Percentiles rank a stretch among this genome's conserved stretches.
These are phyloP conservation scores for Monoplex corrugatus DNA, from an alignment of 2,888 invertebrate genomes.

Conservation along the genomic window DNA sequence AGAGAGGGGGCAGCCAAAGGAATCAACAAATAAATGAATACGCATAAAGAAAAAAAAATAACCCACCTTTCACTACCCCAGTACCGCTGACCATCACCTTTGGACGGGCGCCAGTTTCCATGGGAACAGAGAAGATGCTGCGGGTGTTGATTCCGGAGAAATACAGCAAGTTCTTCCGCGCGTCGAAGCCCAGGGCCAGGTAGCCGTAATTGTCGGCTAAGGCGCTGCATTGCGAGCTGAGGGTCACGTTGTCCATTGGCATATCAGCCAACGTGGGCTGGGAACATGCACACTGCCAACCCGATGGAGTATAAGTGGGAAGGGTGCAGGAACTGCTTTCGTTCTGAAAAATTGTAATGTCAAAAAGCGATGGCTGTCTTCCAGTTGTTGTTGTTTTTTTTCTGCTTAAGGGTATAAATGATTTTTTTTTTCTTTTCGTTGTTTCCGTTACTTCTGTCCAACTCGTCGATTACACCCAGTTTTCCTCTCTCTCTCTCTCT, in stretches of 20 bases:
- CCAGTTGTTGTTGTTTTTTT: too few relatives aligned
- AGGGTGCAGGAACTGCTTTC: slow-evolving; percentile 81
- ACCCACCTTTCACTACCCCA: slow-evolving; percentile 73
- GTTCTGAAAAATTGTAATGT: slow-evolving; percentile 79
- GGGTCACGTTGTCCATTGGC: slow-evolving; percentile 70
- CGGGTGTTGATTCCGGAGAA: slow-evolving; percentile 74
- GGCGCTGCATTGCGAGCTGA: slow-evolving; percentile 82
- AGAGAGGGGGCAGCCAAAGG: too few relatives aligned
- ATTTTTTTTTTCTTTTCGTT: too few relatives aligned
- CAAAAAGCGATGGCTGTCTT: slow-evolving; percentile 29
- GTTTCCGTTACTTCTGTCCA: too few relatives aligned
- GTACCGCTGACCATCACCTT: slow-evolving; percentile 72
- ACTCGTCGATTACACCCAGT: too few relatives aligned
- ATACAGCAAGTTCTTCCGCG: slow-evolving; percentile 68
- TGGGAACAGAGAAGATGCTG: slow-evolving; percentile 70
- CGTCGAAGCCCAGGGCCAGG: slow-evolving; percentile 72
- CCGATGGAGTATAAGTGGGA: slow-evolving; percentile 74
- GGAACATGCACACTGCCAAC: slow-evolving; percentile 79
- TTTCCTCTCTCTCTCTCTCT: too few relatives aligned
- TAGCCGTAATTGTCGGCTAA: slow-evolving; percentile 63
- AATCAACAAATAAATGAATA: too few relatives aligned
- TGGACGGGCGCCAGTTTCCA: slow-evolving; percentile 67
- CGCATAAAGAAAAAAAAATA: too few relatives aligned
- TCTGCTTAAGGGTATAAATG: too few relatives aligned
- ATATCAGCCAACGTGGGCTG: slow-evolving; percentile 78